Percentiles rank a stretch among this genome's conserved stretches.
These are phyloP conservation scores for Drymodes brunneopygia DNA, from an alignment of 2,113 vertebrate genomes.

Conservation along the genomic window DNA sequence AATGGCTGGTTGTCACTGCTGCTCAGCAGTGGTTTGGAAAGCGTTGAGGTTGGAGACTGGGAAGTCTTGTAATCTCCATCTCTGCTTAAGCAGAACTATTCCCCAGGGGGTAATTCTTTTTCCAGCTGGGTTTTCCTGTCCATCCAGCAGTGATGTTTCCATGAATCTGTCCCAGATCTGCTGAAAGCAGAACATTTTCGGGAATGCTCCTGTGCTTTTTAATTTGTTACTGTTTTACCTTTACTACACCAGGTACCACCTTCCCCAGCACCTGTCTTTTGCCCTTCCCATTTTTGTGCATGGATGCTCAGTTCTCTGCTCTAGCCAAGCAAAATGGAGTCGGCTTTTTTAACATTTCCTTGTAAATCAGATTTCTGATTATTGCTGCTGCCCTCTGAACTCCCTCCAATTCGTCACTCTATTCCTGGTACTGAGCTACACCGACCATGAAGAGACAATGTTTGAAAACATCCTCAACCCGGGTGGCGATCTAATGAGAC, in stretches of 20 bases:
- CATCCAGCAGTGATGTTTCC: background rate
- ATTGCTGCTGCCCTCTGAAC: constrained; percentile 53
- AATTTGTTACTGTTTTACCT: background rate
- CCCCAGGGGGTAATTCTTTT: background rate
- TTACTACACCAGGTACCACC: background rate
- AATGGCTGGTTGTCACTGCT: background rate
- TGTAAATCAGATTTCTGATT: constrained; percentile 59
- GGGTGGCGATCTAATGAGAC: constrained; percentile 34
- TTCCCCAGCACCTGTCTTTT: background rate
- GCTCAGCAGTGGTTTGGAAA: background rate
- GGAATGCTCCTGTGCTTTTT: background rate
- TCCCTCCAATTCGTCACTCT: constrained; percentile 10
- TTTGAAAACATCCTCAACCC: constrained; percentile 39
- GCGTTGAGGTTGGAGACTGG: background rate
- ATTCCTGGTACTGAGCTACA: background rate
- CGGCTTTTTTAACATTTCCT: constrained; percentile 17
- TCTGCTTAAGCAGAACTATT: background rate
- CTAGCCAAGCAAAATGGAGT: background rate
- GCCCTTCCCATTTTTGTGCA: background rate
- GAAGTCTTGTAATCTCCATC: background rate
- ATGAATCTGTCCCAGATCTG: background rate
- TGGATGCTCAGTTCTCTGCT: background rate
- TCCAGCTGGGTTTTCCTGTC: background rate
- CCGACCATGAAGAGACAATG: constrained; percentile 26
- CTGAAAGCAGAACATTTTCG: background rate